These are phyloP conservation scores for Poicephalus meyeri DNA, from an alignment of 2,113 vertebrate species.

Conservation along the genomic window DNA sequence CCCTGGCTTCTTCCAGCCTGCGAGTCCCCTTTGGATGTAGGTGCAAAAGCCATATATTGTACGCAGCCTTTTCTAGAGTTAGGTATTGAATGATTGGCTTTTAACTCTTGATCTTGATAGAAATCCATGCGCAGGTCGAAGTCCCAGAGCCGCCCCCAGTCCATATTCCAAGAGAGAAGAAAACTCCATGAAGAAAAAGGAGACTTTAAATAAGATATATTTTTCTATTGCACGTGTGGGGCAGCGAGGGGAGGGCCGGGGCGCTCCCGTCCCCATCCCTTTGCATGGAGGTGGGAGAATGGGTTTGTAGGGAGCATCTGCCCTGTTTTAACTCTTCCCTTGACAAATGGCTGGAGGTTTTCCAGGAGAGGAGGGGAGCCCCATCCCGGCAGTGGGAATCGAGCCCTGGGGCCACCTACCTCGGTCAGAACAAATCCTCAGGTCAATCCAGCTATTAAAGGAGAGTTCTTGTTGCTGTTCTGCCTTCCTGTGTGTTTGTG, in stretches of 20 bases:
- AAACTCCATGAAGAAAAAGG: not conserved
- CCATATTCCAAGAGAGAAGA: not conserved
- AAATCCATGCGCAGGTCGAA: not conserved
- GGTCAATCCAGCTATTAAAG: constrained; percentile 69
- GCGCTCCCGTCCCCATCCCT: rapidly evolving
- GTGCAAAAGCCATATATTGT: constrained; percentile 73
- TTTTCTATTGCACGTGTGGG: constrained; percentile 64
- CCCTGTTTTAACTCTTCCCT: not conserved
- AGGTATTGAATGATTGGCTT: not conserved
- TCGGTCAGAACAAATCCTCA: constrained; percentile 64
- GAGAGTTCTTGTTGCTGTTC: constrained; percentile 53
- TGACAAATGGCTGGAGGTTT: not conserved
- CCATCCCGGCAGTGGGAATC: not conserved
- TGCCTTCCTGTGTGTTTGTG: not conserved
- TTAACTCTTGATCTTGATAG: not conserved
- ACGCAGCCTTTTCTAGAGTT: constrained; percentile 52
- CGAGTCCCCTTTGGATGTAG: not conserved
- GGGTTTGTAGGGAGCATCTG: not conserved
- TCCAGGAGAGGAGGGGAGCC: not conserved
- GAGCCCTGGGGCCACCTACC: not conserved
- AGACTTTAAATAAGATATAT: constrained; percentile 70
- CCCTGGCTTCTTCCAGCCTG: not conserved
- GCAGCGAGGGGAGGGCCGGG: not conserved
- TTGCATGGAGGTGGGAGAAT: not conserved
- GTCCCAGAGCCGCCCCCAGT: not conserved